phyloP scores from a whole-genome alignment of 2,113 vertebrate species.

The Datnioides undecimradiatus region DNA sequence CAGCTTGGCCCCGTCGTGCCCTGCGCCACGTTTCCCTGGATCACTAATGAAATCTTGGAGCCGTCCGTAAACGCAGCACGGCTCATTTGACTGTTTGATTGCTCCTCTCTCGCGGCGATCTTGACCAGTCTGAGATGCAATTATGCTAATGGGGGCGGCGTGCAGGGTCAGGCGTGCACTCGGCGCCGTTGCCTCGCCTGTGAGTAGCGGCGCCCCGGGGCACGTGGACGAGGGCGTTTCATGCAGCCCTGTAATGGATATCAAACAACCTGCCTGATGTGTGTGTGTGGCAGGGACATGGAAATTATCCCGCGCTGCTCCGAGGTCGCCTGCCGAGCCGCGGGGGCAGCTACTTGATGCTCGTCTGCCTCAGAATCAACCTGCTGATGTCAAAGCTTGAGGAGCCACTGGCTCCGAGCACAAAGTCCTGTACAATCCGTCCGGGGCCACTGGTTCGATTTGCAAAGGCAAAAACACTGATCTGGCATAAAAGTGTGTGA shows the following conservation, averaged over 20 bases:
- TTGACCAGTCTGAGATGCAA: conserved; percentile 53
- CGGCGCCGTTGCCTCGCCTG: not conserved
- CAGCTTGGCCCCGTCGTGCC: not conserved
- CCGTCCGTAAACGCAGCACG: conserved; percentile 9
- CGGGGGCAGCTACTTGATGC: not conserved
- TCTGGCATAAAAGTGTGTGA: not conserved
- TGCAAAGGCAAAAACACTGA: not conserved
- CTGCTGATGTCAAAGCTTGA: not conserved
- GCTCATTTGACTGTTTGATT: conserved; percentile 49
- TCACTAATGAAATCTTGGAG: conserved; percentile 33
- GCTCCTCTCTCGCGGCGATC: conserved; percentile 36
- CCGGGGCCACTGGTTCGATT: not conserved
- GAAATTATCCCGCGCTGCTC: conserved; percentile 5
- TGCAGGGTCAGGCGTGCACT: conserved; percentile 21
- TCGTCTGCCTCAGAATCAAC: not conserved
- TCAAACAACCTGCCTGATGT: conserved; percentile 21
- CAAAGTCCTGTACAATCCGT: not conserved
- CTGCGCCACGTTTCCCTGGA: not conserved
- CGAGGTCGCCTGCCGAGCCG: not conserved
- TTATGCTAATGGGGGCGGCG: conserved; percentile 44
- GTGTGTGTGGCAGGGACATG: not conserved
- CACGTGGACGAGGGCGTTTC: not conserved
- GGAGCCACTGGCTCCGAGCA: not conserved
- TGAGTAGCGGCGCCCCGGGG: conserved; percentile 5
- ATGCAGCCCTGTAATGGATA: conserved; percentile 26